Conservation (phyloP, 2,113 vertebrate species). For the Passer domesticus region DNA sequence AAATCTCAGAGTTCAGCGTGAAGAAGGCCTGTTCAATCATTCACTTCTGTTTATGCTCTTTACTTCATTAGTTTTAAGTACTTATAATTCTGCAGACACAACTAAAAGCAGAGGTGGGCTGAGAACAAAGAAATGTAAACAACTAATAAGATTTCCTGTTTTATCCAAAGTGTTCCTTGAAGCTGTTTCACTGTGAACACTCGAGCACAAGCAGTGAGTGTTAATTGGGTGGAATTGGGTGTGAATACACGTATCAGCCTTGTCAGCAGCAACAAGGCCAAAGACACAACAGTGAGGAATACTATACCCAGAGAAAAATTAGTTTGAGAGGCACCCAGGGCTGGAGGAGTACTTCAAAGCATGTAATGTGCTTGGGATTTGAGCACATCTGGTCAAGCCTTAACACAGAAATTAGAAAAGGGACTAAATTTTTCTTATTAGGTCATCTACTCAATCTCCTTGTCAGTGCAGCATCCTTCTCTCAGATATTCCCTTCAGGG, state of each 20-base stretch:
- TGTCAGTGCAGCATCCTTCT: background rate
- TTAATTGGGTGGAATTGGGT: slow-evolving; percentile 20
- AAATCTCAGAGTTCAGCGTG: background rate
- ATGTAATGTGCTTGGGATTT: background rate
- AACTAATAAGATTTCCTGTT: background rate
- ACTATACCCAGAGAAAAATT: background rate
- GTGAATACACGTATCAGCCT: background rate
- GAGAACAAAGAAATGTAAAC: background rate
- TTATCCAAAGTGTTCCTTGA: background rate
- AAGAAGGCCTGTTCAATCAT: background rate
- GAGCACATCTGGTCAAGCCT: background rate
- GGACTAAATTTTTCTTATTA: background rate
- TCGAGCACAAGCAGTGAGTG: background rate
- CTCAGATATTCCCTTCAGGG: background rate
- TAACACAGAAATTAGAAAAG: background rate
- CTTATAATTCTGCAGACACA: background rate
- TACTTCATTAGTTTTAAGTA: background rate
- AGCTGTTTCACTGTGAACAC: background rate
- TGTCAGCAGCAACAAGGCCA: background rate
- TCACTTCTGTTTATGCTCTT: background rate
- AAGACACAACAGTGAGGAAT: background rate
- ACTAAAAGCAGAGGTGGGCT: background rate
- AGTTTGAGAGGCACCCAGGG: background rate
- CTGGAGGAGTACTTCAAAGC: background rate
- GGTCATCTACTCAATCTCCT: background rate